Percentiles rank a stretch among this genome's conserved stretches.
phyloP scores from a whole-genome alignment of 2,797 vertebrate genomes.

The Argya squamiceps region DNA sequence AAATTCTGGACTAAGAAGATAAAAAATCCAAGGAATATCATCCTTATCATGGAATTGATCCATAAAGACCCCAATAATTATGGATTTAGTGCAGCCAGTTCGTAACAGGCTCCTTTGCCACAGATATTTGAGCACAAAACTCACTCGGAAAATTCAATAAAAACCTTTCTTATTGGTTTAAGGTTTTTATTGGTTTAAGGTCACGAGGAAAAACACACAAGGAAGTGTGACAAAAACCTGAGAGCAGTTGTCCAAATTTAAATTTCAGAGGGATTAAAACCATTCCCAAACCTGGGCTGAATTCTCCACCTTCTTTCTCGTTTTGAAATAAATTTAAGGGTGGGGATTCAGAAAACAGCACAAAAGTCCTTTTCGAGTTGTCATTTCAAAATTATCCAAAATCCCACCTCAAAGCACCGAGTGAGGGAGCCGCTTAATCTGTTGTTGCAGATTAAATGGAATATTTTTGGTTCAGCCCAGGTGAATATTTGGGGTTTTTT shows the following conservation, averaged over 20 bases:
- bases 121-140: neutral
- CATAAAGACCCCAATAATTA: accelerated
- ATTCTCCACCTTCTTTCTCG: neutral
- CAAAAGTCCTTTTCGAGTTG: neutral
- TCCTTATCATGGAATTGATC: accelerated
- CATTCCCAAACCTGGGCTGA: neutral
- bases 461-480: neutral
- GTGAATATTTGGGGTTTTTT: neutral
- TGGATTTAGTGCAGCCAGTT: neutral
- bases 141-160: neutral
- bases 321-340: neutral
- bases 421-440: neutral
- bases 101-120: neutral
- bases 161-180: no score
- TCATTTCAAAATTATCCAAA: neutral
- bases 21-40: neutral
- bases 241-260: neutral
- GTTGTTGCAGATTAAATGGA: neutral
- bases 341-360: neutral
- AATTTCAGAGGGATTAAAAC: neutral
- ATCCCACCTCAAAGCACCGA: neutral
- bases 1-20: neutral
- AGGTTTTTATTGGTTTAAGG: no score
- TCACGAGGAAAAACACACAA: neutral
- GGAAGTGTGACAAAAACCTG: neutral